Evolutionary conservation across 2,797 vertebrate genomes (phyloP).

Genomic region (Gephyroberyx darwinii): DNA sequence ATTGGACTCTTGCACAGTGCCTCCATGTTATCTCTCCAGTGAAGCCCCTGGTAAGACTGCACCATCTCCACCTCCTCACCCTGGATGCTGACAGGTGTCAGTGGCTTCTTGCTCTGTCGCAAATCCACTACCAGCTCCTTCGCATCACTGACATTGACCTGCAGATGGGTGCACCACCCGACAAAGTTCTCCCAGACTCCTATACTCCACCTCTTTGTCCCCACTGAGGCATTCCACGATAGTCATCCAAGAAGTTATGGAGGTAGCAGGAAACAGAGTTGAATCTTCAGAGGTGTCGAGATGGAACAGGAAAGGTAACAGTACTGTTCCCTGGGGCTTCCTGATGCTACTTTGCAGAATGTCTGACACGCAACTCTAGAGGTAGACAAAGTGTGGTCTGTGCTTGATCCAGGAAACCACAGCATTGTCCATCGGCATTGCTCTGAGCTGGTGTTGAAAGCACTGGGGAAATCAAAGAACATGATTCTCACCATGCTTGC

Average conservation of each 20-base stretch:
- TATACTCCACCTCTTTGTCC: neutral
- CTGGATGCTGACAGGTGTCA: slow-evolving; percentile 8
- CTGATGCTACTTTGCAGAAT: too few relatives aligned
- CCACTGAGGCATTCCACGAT: neutral
- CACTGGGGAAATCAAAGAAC: slow-evolving; percentile 19
- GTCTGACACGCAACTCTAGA: neutral
- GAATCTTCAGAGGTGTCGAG: too few relatives aligned
- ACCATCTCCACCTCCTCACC: slow-evolving; percentile 5
- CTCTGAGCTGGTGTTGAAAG: neutral
- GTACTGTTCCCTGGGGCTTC: neutral
- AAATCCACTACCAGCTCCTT: slow-evolving; percentile 2
- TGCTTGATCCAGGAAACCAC: slow-evolving; percentile 17
- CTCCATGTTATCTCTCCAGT: neutral
- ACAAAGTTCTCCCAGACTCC: slow-evolving; percentile 3
- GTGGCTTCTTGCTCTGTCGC: neutral
- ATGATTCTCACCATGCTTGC: slow-evolving; percentile 27
- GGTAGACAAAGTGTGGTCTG: slow-evolving; percentile 5
- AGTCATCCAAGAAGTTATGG: neutral
- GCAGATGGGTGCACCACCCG: slow-evolving; percentile 6
- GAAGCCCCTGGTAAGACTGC: neutral
- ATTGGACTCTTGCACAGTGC: neutral
- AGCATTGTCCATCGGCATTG: slow-evolving; percentile 1
- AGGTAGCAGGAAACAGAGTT: too few relatives aligned
- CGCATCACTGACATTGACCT: slow-evolving; percentile 4
- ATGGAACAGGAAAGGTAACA: neutral